Percentiles rank a stretch among this genome's conserved stretches.
Evolutionary conservation across 2,113 vertebrate genomes (phyloP).

Genomic region (Erythrocebus patas): DNA sequence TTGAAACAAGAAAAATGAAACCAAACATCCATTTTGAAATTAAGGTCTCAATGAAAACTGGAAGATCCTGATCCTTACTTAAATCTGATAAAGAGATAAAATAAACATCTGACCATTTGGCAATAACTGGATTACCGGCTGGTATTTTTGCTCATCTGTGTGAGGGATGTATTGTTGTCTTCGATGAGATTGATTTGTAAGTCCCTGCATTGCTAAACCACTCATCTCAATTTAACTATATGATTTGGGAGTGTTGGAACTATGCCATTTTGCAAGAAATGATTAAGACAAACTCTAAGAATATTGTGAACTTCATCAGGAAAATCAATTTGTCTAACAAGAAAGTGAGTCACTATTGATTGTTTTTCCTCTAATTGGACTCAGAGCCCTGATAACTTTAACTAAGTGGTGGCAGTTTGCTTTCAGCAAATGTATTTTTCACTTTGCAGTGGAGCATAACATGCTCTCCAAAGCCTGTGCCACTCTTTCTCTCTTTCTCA

Average conservation of each 20-base stretch:
- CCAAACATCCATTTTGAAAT: background rate
- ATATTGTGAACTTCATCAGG: conserved; percentile 62
- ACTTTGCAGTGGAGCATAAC: background rate
- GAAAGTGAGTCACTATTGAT: conserved; percentile 67
- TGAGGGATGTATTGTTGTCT: background rate
- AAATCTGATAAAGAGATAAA: background rate
- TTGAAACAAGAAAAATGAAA: background rate
- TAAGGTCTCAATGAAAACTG: background rate
- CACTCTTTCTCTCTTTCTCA: background rate
- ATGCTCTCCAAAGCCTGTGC: background rate
- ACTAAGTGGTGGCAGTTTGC: conserved; percentile 37
- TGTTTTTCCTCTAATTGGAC: conserved; percentile 51
- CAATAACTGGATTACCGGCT: background rate
- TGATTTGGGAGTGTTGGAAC: conserved; percentile 21
- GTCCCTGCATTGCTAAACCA: background rate
- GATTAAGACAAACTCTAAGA: conserved; percentile 70
- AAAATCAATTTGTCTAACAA: conserved; percentile 72
- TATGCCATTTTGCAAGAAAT: conserved; percentile 62
- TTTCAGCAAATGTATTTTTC: conserved; percentile 56
- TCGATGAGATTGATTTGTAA: background rate
- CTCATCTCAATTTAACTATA: conserved; percentile 50
- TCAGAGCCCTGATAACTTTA: conserved; percentile 20
- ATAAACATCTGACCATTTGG: background rate
- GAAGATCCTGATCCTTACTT: background rate
- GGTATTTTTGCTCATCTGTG: background rate